These are phyloP conservation scores for Dasypus novemcinctus DNA, from an alignment of 2,113 vertebrate genomes.

Conservation along the genomic window DNA sequence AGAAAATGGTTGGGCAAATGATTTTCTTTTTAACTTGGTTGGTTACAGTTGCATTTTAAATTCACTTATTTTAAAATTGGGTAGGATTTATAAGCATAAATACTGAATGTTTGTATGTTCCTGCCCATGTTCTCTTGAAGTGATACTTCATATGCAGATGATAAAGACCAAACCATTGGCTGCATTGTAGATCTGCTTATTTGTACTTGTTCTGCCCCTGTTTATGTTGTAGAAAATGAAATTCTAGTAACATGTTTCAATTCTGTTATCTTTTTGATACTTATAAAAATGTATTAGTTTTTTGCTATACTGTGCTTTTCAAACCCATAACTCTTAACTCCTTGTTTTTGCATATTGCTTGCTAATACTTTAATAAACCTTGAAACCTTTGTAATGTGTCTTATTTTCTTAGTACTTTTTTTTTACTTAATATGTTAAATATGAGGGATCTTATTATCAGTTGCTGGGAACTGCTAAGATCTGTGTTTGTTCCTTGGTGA, in stretches of 20 bases:
- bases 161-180: slow-evolving; percentile 72
- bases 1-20: neutral
- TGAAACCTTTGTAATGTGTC: slow-evolving; percentile 53
- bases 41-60: slow-evolving; percentile 53
- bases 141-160: neutral
- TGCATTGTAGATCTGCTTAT: slow-evolving; percentile 77
- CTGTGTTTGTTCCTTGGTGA: neutral
- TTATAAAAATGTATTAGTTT: slow-evolving; percentile 80
- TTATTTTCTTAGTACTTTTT: neutral
- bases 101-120: neutral
- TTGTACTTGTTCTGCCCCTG: slow-evolving; percentile 78
- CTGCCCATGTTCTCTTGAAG: slow-evolving; percentile 8
- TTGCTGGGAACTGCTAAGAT: neutral
- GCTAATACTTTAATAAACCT: slow-evolving; percentile 84
- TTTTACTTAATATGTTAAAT: neutral
- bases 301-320: slow-evolving; percentile 83
- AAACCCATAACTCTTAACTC: slow-evolving; percentile 80
- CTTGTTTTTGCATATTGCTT: slow-evolving; percentile 84
- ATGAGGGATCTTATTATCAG: neutral
- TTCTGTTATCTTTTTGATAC: slow-evolving; percentile 81
- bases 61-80: slow-evolving; percentile 41
- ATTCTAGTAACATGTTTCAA: slow-evolving; percentile 79
- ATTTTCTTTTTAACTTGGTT: neutral
- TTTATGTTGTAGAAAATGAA: slow-evolving; percentile 80
- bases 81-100: neutral